Evolutionary conservation across 1,140 invertebrate genomes (phyloP), one percentile per base, ranked within the genome.

Genomic region (Magallana ariakensis): DNA sequence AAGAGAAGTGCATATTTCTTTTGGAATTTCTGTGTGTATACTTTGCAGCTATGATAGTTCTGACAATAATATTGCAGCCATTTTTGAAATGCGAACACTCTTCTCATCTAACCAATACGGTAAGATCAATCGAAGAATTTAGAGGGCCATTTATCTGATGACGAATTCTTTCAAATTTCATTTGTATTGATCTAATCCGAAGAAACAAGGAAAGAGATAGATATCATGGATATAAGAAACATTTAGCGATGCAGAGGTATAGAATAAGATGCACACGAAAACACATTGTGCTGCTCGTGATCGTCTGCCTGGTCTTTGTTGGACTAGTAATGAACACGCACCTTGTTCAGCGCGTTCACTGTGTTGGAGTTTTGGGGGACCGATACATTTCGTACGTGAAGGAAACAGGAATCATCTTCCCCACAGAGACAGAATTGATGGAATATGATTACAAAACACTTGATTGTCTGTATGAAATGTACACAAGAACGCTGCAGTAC

Each of bases 401-500:
- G 22, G 66, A 75, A 5, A 33, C 66, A 26, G 6, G 11, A 13
- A 26, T 75, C 0, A 19, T 33, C 11, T 75, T 75, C 26, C 66
- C 66, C 13, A 19, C 22, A 11, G 33, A 75, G 11, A 26, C 22
- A 26, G 22, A 75, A 33, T 22, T 75, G 22, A 11, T 4, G 22
- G 66, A 26, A 13, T 75, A 75, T 26, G 13, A 26, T 2, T 75
- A 75, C 33, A 22, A 26, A 3, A 75, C 22, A 1, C 22, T 75
- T 6, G 19, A 3, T 75, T 75, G 66, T 75, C 66, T 75, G 7
- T 75, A 75, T 33, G 66, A 75, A 22, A 75, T 75, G 66, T 75
- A 75, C 22, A 75, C 66, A 75, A 75, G 66, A 75, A 75, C 66
- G 22, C 66, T 75, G 33, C 66, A 75, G 22, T 22, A 33, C 5